Evolutionary conservation across 2,888 invertebrate species (phyloP), one percentile per base, ranked within the genome.

Genomic region (Dryomyza anilis): DNA sequence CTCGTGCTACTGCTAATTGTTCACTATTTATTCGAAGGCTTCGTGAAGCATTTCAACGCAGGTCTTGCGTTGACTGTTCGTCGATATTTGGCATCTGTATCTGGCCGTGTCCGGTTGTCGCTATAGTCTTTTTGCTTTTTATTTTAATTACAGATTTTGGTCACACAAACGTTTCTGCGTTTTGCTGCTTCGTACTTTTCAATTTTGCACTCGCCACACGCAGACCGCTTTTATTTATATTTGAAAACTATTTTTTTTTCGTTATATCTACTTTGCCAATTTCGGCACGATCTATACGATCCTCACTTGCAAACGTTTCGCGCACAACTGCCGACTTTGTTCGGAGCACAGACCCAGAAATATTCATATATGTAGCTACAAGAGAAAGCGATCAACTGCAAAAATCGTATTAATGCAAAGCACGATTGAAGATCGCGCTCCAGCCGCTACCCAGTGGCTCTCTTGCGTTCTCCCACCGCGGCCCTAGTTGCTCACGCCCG

Each of bases 241-340:
- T n/a, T n/a, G n/a, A n/a, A n/a, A n/a, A n/a, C n/a, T n/a, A 43
- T 16, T 39, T 43, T 43, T 43, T 43, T 16, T 43, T 16, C 43
- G n/a, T 19, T 43, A 16, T 43, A n/a, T n/a, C n/a, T n/a, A n/a
- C n/a, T n/a, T n/a, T n/a, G n/a, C n/a, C n/a, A n/a, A n/a, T n/a
- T 39, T 7, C 39, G 7, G 39, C 7, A 63, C 63, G n/a, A n/a
- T n/a, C n/a, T n/a, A 64, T 71, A 69, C 73, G 81, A 80, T 80
- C 81, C 78, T 76, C 74, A 78, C 81, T 78, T 72, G 73, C 75
- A 73, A 78, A 76, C 81, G 79, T 80, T 80, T 76, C 73, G 78
- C 79, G 78, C 79, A 79, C 79, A 81, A 81, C 81, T 81, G 80
- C 74, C 74, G 72, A 72, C 73, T 73, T 70, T 70, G 70, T 63